A percentile compares a stretch with the other conserved stretches of the same genome.
These are phyloP conservation scores for Drosophila melanosoma DNA, from an alignment of 2,888 invertebrate species.

Conservation along the genomic window DNA sequence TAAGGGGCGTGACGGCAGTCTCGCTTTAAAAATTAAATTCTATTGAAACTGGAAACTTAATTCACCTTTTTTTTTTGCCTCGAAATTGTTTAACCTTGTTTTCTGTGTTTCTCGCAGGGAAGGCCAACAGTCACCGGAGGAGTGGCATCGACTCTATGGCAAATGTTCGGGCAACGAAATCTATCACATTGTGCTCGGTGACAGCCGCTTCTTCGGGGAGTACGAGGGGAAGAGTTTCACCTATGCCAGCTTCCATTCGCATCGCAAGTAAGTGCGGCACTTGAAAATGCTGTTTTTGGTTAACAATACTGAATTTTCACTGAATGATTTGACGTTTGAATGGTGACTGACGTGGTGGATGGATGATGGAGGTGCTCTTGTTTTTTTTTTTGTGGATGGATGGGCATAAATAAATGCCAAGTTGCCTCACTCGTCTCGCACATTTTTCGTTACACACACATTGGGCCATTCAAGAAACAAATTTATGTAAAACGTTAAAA, in stretches of 20 bases:
- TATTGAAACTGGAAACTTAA: slow-evolving; percentile 33
- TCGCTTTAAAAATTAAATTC: slow-evolving; percentile 2
- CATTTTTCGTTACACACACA: slow-evolving; percentile 27
- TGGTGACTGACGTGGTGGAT: neutral
- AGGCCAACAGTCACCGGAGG: slow-evolving; percentile 89
- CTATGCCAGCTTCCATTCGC: slow-evolving; percentile 99
- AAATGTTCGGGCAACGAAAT: slow-evolving; percentile 99
- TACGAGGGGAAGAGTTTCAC: slow-evolving; percentile 99
- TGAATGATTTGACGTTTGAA: slow-evolving; percentile 16
- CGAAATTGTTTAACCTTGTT: slow-evolving; percentile 1
- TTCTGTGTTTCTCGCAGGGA: slow-evolving; percentile 69
- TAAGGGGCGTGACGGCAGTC: neutral
- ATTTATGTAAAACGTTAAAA: slow-evolving; percentile 59
- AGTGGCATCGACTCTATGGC: slow-evolving; percentile 99
- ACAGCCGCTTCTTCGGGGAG: slow-evolving; percentile 98
- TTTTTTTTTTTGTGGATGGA: neutral
- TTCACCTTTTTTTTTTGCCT: slow-evolving; percentile 21
- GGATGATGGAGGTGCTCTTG: neutral
- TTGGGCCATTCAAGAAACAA: slow-evolving; percentile 50
- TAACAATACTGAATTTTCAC: slow-evolving; percentile 18
- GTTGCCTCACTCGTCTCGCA: slow-evolving; percentile 13
- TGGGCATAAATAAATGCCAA: slow-evolving; percentile 24
- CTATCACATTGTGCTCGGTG: slow-evolving; percentile 97
- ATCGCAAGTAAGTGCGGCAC: slow-evolving; percentile 92
- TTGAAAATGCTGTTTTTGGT: slow-evolving; percentile 22